A percentile compares a stretch with the other conserved stretches of the same genome.
phyloP scores from a whole-genome alignment of 2,113 vertebrate species.

The Empidonax alnorum region DNA sequence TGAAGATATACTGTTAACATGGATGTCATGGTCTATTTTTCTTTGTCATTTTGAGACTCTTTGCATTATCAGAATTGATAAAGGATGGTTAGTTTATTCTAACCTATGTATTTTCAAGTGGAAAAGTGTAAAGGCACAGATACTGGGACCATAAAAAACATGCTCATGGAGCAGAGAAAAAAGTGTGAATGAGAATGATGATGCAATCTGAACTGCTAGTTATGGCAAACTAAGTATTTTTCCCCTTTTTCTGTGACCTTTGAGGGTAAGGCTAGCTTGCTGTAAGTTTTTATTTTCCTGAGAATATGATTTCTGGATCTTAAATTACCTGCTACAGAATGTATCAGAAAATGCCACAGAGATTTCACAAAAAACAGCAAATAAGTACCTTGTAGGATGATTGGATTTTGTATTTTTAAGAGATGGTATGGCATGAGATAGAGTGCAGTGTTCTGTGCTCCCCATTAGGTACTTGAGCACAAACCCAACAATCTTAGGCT shows the following conservation, averaged over 20 bases:
- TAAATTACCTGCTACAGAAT: not conserved
- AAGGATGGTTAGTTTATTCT: not conserved
- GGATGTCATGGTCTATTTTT: not conserved
- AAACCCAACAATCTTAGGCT: not conserved
- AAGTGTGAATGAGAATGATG: not conserved
- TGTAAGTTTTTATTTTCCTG: not conserved
- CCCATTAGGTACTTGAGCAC: not conserved
- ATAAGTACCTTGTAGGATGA: not conserved
- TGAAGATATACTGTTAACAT: not conserved
- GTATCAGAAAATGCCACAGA: not conserved
- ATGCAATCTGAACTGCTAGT: not conserved
- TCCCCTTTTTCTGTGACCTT: not conserved
- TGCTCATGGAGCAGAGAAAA: not conserved
- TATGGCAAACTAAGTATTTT: not conserved
- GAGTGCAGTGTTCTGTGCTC: not conserved
- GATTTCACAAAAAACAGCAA: not conserved
- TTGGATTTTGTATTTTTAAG: not conserved
- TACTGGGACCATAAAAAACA: not conserved
- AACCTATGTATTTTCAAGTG: not conserved
- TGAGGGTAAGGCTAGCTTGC: not conserved
- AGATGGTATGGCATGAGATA: not conserved
- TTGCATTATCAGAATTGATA: not conserved
- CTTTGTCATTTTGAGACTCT: not conserved
- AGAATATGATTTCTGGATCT: not conserved
- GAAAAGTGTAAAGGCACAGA: not conserved